Conservation (phyloP, 2,888 invertebrate genomes). For the Trisateles emortualis region DNA sequence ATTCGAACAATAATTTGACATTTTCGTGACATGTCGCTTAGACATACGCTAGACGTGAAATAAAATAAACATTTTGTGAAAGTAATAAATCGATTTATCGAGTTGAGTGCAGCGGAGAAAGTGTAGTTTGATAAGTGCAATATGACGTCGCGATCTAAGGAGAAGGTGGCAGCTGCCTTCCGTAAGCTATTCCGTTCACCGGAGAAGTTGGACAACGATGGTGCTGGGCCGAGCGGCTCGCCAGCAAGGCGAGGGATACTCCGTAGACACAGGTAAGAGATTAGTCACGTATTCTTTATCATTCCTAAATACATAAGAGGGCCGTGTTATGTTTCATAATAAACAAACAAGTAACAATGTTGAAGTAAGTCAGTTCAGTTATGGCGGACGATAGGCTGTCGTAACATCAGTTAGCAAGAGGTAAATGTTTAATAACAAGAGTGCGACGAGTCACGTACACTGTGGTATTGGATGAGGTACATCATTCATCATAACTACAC, state of each 20-base stretch:
- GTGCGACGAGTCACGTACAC: conserved; percentile 40
- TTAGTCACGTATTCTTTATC: background rate
- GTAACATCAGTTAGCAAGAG: conserved; percentile 38
- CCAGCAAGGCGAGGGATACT: conserved; percentile 87
- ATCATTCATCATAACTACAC: background rate
- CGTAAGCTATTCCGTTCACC: conserved; percentile 92
- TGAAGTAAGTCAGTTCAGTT: conserved; percentile 28
- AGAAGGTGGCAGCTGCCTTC: conserved; percentile 93
- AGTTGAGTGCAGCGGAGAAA: conserved; percentile 60
- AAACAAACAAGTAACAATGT: conserved; percentile 36
- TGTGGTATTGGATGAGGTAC: background rate
- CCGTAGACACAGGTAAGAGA: conserved; percentile 76
- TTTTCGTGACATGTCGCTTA: conserved; percentile 64
- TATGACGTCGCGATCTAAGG: conserved; percentile 93
- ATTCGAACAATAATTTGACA: conserved; percentile 64
- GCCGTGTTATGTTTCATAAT: conserved; percentile 15
- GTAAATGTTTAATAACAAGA: conserved; percentile 53
- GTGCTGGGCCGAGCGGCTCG: conserved; percentile 87
- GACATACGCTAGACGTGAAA: conserved; percentile 55
- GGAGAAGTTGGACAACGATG: conserved; percentile 90
- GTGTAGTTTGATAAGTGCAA: conserved; percentile 66
- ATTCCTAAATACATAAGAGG: too few species aligned
- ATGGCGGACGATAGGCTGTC: conserved; percentile 34
- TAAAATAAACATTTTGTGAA: conserved; percentile 57
- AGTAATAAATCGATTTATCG: conserved; percentile 51